Evolutionary conservation across 2,888 invertebrate genomes (phyloP).

Genomic region (Hirtodrosophila histrioides): DNA sequence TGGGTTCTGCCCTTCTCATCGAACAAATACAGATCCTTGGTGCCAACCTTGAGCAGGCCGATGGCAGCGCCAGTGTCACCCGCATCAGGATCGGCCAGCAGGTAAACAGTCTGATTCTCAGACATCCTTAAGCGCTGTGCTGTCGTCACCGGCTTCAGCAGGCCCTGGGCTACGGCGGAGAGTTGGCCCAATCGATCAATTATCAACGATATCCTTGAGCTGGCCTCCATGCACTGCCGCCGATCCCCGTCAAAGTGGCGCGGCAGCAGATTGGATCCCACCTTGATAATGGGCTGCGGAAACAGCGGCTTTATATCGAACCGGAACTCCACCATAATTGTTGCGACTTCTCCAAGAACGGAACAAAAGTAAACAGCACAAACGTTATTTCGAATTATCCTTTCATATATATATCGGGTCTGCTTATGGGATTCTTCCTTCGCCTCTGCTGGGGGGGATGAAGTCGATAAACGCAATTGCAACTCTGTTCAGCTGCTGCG

Average conservation of each 20-base stretch:
- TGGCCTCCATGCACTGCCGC: constrained; percentile 86
- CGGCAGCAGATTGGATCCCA: constrained; percentile 85
- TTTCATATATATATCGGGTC: too few species aligned
- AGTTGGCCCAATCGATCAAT: constrained; percentile 90
- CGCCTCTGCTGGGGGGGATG: too few species aligned
- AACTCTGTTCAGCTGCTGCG: too few species aligned
- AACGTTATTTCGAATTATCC: too few species aligned
- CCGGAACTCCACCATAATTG: constrained; percentile 85
- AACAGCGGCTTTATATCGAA: constrained; percentile 86
- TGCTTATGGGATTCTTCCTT: too few species aligned
- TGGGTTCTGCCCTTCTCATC: constrained; percentile 89
- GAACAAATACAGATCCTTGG: constrained; percentile 94
- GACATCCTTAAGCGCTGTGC: constrained; percentile 88
- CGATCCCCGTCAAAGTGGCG: constrained; percentile 86
- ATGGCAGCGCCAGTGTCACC: constrained; percentile 90
- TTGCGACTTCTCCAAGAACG: constrained; percentile 22
- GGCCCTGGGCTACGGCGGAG: constrained; percentile 90
- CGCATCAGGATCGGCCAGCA: constrained; percentile 83
- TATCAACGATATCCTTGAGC: constrained; percentile 87
- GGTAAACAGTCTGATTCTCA: constrained; percentile 84
- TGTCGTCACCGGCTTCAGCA: constrained; percentile 90
- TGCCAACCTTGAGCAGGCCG: constrained; percentile 95
- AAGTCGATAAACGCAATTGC: too few species aligned
- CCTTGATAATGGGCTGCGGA: constrained; percentile 85
- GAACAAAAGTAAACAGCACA: constrained; percentile 1